Conservation (phyloP, 35 echinoderm and acorn worm species). For the Ophiothrix spiculata region DNA sequence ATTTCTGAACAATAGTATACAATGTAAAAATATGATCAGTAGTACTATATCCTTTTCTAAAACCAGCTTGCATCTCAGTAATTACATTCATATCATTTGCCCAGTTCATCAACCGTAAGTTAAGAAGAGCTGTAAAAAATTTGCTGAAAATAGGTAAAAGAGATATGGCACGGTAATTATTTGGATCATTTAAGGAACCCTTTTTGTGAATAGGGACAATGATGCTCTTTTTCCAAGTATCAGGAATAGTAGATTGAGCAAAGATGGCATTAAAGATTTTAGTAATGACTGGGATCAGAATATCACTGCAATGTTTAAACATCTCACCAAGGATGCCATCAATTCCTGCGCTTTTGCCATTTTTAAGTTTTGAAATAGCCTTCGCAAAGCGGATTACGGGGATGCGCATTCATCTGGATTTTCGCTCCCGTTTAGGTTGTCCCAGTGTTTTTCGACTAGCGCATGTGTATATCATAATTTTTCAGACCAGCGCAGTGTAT, state of each 20-base stretch:
- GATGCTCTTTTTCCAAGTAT: neutral
- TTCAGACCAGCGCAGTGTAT: too few species aligned
- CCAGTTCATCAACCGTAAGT: neutral
- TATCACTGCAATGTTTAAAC: conserved; percentile 2
- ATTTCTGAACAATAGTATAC: too few species aligned
- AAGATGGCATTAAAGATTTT: neutral
- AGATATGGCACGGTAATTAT: conserved; percentile 4
- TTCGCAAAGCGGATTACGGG: too few species aligned
- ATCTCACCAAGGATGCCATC: neutral
- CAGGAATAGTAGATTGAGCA: neutral
- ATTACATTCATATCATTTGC: neutral
- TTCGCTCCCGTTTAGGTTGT: too few species aligned
- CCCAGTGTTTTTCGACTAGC: too few species aligned
- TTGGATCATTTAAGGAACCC: neutral
- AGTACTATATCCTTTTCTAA: neutral
- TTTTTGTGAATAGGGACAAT: neutral
- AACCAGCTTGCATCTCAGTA: neutral
- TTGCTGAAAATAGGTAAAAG: neutral
- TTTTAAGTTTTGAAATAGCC: neutral
- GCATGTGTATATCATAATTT: too few species aligned
- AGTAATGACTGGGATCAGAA: neutral
- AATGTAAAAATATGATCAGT: neutral
- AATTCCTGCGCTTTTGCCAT: neutral
- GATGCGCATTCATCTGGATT: too few species aligned
- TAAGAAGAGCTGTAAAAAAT: neutral